Evolutionary conservation across 2,797 vertebrate species (phyloP).

Genomic region (Sus cebifrons): DNA sequence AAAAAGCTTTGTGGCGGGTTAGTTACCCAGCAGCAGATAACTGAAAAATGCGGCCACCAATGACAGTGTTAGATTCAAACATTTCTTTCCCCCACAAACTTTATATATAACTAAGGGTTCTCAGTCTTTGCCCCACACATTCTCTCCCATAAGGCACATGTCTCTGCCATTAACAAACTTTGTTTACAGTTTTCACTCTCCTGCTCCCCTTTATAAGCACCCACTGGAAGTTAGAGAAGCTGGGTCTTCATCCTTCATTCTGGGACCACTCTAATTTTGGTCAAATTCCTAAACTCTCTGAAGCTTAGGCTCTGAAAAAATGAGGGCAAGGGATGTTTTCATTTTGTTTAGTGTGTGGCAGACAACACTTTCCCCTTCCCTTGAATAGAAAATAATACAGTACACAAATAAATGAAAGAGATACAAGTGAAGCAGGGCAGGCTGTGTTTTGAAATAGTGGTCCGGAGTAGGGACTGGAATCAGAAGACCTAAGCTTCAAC

Average conservation of each 20-base stretch:
- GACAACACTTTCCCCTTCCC: neutral
- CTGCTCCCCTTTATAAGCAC: neutral
- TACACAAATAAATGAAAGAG: neutral
- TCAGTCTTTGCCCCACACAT: neutral
- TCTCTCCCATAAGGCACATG: neutral
- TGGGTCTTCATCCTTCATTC: neutral
- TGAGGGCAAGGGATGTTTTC: neutral
- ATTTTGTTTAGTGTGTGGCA: neutral
- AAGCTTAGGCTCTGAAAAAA: neutral
- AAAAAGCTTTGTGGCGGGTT: neutral
- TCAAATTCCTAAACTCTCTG: neutral
- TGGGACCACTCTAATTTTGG: neutral
- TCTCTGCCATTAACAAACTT: neutral
- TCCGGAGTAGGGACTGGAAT: neutral
- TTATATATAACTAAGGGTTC: neutral
- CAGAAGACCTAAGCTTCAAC: neutral
- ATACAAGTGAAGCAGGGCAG: neutral
- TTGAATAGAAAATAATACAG: neutral
- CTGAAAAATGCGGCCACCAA: neutral
- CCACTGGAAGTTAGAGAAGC: neutral
- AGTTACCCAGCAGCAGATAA: neutral
- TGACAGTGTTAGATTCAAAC: slow-evolving; percentile 17
- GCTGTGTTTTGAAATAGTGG: neutral
- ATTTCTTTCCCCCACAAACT: neutral
- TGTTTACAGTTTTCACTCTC: neutral